Evolutionary conservation across 2,113 vertebrate genomes (phyloP).

Genomic region (Progne subis): DNA sequence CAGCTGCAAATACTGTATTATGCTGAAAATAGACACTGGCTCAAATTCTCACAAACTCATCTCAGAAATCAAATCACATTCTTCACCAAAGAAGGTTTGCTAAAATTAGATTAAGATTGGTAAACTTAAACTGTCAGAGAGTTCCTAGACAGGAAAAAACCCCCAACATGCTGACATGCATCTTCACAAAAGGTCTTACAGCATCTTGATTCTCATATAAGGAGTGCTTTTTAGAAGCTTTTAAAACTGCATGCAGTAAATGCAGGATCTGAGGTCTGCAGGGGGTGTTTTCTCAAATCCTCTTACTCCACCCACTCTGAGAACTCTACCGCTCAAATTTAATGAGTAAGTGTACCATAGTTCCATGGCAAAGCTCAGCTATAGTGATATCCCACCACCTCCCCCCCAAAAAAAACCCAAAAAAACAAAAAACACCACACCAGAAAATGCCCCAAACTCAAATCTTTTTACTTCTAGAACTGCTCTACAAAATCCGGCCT

Average conservation of each 20-base stretch:
- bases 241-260: background rate
- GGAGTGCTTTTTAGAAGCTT: constrained; percentile 9
- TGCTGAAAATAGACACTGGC: background rate
- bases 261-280: background rate
- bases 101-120: background rate
- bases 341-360: background rate
- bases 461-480: background rate
- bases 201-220: background rate
- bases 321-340: background rate
- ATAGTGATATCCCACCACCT: no score
- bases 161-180: background rate
- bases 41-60: background rate
- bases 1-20: background rate
- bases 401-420: background rate
- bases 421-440: no score
- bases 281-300: constrained; percentile 33
- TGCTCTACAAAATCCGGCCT: background rate
- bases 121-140: background rate
- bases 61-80: background rate
- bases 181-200: background rate
- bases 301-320: background rate
- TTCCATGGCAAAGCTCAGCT: background rate
- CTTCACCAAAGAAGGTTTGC: background rate
- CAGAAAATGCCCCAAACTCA: background rate
- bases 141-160: background rate